Base-by-base conservation (phyloP, 2,888 invertebrate genomes). In the Ectobius pallidus region DNA sequence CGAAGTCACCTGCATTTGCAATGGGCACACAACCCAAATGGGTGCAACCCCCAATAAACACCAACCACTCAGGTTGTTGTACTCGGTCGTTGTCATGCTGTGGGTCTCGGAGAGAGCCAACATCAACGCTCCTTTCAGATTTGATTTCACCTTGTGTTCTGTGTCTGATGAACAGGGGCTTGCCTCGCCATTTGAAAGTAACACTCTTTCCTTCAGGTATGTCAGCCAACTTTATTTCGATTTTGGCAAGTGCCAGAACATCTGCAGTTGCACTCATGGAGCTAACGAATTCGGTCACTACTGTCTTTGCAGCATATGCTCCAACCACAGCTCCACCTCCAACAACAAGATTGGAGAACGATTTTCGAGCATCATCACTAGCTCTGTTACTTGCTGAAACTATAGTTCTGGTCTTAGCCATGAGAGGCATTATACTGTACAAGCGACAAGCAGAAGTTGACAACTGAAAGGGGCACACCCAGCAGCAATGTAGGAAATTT, bases 111-210 rank as follows among this genome's bases (percentile, higher is more conserved):
- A 99, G 89, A 3, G 86, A 81, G 0, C 89, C 83, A 0, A 97
- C 82, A 67, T 93, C 86, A 0, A 97, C 97, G 0, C 86, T 82
- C 77, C 88, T 84, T 83, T 96, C 97, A 4, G 84, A 86, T 0
- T 89, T 84, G 77, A 99, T 96, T 84, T 99, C 99, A 65, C 46
- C 18, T 65, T 42, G 9, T 46, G 65, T 65, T 27, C 65, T 65
- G 79, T 90, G 89, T 78, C 87, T 83, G 76, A 92, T 86, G 80
- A 92, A 92, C 58, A 92, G 82, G 1, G 92, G 92, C 85, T 99
- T 99, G 82, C 99, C 98, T 84, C 98, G 91, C 99, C 99, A 99
- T 85, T 99, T 99, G 86, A 99, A 96, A 25, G 96, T 96, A 77
- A 92, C 91, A 69, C 92, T 95, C 83, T 96, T 95, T 81, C 97